Base-by-base conservation (phyloP, 2,797 vertebrate genomes). In the Micrastur ruficollis region DNA sequence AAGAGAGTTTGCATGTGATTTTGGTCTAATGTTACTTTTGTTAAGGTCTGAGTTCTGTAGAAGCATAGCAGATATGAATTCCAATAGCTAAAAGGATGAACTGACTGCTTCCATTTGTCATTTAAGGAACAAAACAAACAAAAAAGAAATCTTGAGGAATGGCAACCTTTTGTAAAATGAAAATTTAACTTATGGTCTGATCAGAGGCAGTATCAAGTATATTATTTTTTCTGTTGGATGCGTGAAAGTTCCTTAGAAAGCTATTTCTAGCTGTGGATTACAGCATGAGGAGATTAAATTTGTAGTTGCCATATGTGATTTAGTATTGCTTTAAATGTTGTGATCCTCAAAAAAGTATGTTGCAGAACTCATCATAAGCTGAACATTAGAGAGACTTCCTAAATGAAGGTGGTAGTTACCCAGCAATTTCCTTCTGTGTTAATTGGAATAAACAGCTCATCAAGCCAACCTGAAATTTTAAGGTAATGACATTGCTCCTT, bases 361-460 rank as follows among this genome's bases (percentile, higher is more conserved):
- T 94, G 31, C 85, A 78, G 85, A 76, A 32, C 71, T 94, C 87
- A 85, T 78, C 44, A 2, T 65, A 73, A 86, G 32, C n/a, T 80
- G 66, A 91, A 53, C 40, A 53, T 75, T 46, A 91, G n/a, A 52
- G 38, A 95, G 63, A 58, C 40, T 86, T 86, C 49, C 17, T 65
- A 94, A 96, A 90, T 89, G 87, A 95, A 74, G 49, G 52, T 92
- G 47, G 68, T 95, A 86, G 88, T 91, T 93, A 94, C 46, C 63
- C 49, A 95, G 86, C 55, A 95, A 93, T 92, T 95, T 95, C 88
- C 66, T 87, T 89, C 73, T 56, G 74, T 74, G 78, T 92, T 97
- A 96, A 97, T 96, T 97, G 92, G 91, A 95, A 95, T 87, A 94
- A 97, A 93, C 91, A 95, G 74, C 93, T 96, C 93, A 95, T 95